Evolutionary conservation across 2,888 invertebrate species (phyloP), one percentile per base, ranked within the genome.

Genomic region (Amitus sp.): DNA sequence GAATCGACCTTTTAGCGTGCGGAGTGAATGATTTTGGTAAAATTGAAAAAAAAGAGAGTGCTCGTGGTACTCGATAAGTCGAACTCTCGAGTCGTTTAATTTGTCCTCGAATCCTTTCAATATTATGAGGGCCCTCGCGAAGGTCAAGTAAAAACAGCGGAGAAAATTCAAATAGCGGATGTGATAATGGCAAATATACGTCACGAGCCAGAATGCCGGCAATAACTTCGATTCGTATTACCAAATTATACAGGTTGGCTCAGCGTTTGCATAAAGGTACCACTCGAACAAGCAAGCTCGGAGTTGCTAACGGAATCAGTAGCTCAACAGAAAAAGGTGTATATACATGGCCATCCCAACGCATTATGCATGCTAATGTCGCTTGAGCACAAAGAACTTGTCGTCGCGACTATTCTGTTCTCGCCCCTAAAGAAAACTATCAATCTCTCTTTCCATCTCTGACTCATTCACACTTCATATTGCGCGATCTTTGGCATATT

Each of bases 151-250:
- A 42, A 42, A 42, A 42, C 20, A 42, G 42, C n/a, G 5, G 19
- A 37, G 17, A 10, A 37, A 37, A 17, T 13, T 17, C 15, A 3
- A 13, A 17, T 37, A 13, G 37, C 37, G 37, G 37, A 42, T 13
- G 42, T 42, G 15, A 18, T 19, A 42, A 42, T 19, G 20, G 20
- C 42, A 19, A 42, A 20, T 42, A 20, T 42, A 42, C 42, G 42
- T 42, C 42, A 42, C n/a, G 20, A 42, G 42, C 42, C 19, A 13
- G 42, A 42, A 42, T 42, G 42, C 42, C 20, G n/a, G 42, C 42
- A 42, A 42, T 42, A 19, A 42, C 42, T 42, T 42, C 42, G 42
- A 42, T 42, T 42, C 42, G 39, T 39, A 39, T 42, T 42, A 42
- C 18, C 19, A 10, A 42, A 42, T 42, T 42, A 18, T 42, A 39